A percentile compares a stretch with the other conserved stretches of the same genome.
Evolutionary conservation across 2,113 vertebrate species (phyloP).

Genomic region (Ctenomys sociabilis): DNA sequence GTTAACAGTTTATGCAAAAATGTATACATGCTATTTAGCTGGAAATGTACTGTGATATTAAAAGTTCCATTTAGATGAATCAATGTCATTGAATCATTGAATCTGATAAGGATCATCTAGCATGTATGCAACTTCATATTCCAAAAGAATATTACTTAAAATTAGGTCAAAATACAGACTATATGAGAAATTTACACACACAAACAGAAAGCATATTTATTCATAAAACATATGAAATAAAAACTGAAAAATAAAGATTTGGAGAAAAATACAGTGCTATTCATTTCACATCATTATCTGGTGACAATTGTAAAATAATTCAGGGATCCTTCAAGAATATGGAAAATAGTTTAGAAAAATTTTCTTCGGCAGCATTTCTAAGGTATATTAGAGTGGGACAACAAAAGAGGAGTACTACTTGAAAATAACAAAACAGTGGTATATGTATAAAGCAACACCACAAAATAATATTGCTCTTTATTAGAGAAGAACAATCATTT

Average conservation of each 20-base stretch:
- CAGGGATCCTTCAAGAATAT: background rate
- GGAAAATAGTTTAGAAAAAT: background rate
- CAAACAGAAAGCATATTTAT: background rate
- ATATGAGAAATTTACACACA: background rate
- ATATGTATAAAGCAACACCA: background rate
- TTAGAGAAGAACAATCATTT: background rate
- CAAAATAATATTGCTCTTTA: background rate
- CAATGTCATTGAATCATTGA: constrained; percentile 3
- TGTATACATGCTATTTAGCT: constrained; percentile 29
- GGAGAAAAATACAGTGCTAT: background rate
- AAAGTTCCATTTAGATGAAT: constrained; percentile 49
- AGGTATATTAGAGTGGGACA: background rate
- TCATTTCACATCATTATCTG: background rate
- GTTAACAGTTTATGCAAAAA: background rate
- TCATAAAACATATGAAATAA: background rate
- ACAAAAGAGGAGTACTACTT: background rate
- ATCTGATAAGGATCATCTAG: background rate
- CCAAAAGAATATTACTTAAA: constrained; percentile 6
- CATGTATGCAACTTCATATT: background rate
- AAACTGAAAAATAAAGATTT: background rate
- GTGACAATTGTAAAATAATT: background rate
- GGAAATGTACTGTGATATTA: constrained; percentile 63
- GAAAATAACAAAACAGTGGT: background rate
- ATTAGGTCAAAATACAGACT: constrained; percentile 11
- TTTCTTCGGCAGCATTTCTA: background rate